phyloP scores from a whole-genome alignment of 2,113 vertebrate genomes.

The Pica pica region DNA sequence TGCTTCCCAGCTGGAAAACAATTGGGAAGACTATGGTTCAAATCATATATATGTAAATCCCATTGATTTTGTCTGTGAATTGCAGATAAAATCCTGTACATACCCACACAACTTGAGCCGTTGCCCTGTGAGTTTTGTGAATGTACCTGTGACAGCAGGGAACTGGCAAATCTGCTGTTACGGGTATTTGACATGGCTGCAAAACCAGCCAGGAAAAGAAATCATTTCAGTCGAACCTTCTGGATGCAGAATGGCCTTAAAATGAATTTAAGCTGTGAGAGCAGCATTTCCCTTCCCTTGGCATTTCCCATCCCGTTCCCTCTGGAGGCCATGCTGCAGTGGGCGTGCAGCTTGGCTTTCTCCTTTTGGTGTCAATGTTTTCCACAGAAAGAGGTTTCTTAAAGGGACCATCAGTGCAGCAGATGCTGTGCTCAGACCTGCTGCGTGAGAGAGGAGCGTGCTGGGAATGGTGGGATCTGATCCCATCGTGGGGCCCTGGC shows the following conservation, averaged over 20 bases:
- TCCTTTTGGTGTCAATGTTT: constrained; percentile 49
- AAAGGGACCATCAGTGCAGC: constrained; percentile 11
- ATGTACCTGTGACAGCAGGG: background rate
- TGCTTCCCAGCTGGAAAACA: background rate
- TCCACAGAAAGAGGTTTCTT: constrained; percentile 19
- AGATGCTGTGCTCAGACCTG: constrained; percentile 13
- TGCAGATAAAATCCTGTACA: background rate
- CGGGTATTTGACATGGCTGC: background rate
- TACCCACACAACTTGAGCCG: background rate
- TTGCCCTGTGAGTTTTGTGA: background rate
- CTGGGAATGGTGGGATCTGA: background rate
- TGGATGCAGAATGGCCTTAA: background rate
- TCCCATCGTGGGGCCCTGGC: background rate
- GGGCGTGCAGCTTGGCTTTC: constrained; percentile 49
- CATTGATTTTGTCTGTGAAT: background rate
- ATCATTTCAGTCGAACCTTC: background rate
- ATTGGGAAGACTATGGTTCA: background rate
- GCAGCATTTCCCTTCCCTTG: background rate
- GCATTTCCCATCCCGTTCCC: constrained; percentile 12
- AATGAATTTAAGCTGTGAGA: constrained; percentile 13
- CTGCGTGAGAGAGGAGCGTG: background rate
- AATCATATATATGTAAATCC: background rate
- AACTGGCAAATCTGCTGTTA: background rate
- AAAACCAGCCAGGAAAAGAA: background rate
- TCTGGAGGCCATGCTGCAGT: background rate